Base-by-base conservation (phyloP, 2,113 vertebrate species). In the Cisticola juncidis region DNA sequence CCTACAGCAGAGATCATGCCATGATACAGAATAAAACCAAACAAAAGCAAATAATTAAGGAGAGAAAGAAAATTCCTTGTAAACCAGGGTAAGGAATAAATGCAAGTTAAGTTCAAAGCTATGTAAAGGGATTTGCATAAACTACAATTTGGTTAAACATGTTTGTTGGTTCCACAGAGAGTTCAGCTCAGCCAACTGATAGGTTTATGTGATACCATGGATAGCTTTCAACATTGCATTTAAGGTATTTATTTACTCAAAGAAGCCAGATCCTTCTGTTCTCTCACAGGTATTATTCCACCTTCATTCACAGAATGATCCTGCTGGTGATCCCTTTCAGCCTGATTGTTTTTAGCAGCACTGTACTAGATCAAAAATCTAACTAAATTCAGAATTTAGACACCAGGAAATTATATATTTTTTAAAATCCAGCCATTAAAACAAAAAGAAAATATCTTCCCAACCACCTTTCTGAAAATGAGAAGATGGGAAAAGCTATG, bases 1-100 rank as follows among this genome's bases (percentile, higher is more conserved):
- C 71, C 83, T 82, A 42, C 45, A 58, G 50, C 61, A 89, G 28
- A 95, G 90, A 95, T 94, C 87, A 81, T 76, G 53, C n/a, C 40
- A 42, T 85, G 92, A 96, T 94, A 96, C 0, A 0, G 60, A 66
- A 80, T 69, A 92, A 91, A 93, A 81, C 56, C 36, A 95, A 95
- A 93, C 72, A 96, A 96, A 92, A 89, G 69, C 69, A 90, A 91
- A 92, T 94, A 84, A 90, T 89, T 79, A 86, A 78, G 74, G 25
- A 93, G 80, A 56, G 62, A 94, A 87, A 91, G 47, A 96, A 94
- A 95, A 88, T 77, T 90, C 82, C 40, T 85, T 82, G 51, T 81
- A 95, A 94, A 80, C 40, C 56, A 74, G 54, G 14, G 51, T 70
- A 60, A 71, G 80, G 48, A 80, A 90, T 88, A 85, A 95, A 94